Evolutionary conservation across 2,888 invertebrate genomes (phyloP), one percentile per base, ranked within the genome.

Genomic region (Stenichneumon culpator): DNA sequence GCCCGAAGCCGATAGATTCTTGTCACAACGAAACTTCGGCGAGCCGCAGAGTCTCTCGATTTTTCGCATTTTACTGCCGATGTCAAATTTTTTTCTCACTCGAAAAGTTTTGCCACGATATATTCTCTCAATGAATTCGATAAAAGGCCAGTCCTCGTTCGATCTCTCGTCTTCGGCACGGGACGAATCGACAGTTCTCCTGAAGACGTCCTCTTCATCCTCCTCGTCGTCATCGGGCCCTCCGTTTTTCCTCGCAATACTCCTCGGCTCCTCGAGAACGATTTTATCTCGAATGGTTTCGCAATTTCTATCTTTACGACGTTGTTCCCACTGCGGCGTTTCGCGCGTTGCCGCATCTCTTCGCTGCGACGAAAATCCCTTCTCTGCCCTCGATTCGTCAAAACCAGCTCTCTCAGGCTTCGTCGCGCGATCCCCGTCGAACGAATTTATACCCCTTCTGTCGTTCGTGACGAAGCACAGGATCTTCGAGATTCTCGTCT

Each of bases 1-100:
- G n/a, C 63, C 54, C 19, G 69, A 86, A 19, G 73, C 67, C 9
- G 86, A 83, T 14, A 36, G 78, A 28, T 63, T 77, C 9, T 68
- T 68, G 32, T 86, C 80, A 11, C 72, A 83, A 7, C 85, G 86
- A 9, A 88, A 83, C 32, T 87, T 87, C 5, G 80, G 84, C 28
- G 81, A 79, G 28, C 63, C 65, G 57, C 68, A 78, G 5, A 84
- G 78, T 78, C 75, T 69, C 82, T 90, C 79, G 70, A 87, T 86
- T 74, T 77, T 86, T 36, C 54, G 67, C 65, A 87, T 86, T 65
- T 69, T 77, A 63, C 50, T 77, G 16, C 80, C 65, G 69, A 83
- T 79, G 67, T 67, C 57, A 28, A 32, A 52, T 78, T 85, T 88
- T 78, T 86, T 88, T 50, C 87, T 60, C 0, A 77, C 74, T 5